Evolutionary conservation across 2,888 invertebrate species (phyloP), one percentile per base, ranked within the genome.

Genomic region (Sturmia bella): DNA sequence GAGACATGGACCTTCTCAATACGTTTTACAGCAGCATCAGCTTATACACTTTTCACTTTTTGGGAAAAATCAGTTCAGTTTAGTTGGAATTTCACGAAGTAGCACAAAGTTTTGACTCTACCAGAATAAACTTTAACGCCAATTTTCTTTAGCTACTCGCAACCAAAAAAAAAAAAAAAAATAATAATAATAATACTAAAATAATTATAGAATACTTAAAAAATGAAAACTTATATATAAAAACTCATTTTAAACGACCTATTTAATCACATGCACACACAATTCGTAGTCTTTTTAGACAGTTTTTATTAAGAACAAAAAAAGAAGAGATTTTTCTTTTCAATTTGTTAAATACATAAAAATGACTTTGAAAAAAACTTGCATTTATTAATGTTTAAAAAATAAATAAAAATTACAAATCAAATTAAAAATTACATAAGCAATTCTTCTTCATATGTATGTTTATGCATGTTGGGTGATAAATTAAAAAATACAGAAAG

Each of bases 21-120:
- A 77, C 41, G 37, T 77, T 72, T 81, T 78, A 70, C 70, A 75
- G 78, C 82, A 75, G 75, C 80, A 76, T 66, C 68, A 68, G 57
- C 59, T 68, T 70, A 78, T 78, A 78, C 74, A 78, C 74, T 82
- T 82, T 82, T 78, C 74, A 78, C 74, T 61, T 75, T 82, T 70
- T 61, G 61, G 74, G 48, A 75, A 78, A 78, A 82, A 70, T 78
- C 82, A 82, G 69, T 59, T 82, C 82, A 82, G 78, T 82, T 74
- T 82, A 82, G 81, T 82, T 82, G 66, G 78, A 70, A 78, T 82
- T 78, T 78, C 82, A 82, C 78, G 21, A 82, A 82, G 82, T 82
- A 82, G 82, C 82, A 82, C 78, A 82, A 82, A 78, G 78, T 74
- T 72, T 82, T 75, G 70, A 70, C 66, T 75, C 66, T 56, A 66